Evolutionary conservation across 2,113 vertebrate genomes (phyloP).

Genomic region (Xenus cinereus): DNA sequence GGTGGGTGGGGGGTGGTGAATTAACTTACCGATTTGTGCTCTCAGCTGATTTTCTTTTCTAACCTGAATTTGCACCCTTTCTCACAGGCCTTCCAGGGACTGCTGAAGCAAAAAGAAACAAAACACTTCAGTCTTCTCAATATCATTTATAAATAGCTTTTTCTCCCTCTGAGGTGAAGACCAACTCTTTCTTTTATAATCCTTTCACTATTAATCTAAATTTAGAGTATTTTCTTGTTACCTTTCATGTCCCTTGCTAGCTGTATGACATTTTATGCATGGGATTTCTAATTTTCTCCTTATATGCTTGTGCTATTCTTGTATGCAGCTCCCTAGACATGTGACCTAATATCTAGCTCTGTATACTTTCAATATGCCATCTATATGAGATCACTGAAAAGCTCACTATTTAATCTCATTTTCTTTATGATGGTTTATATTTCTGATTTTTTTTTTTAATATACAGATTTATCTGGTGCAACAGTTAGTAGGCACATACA

Average conservation of each 20-base stretch:
- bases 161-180: not conserved
- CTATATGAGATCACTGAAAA: not conserved
- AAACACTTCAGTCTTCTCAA: not conserved
- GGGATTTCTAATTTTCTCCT: slow-evolving; percentile 21
- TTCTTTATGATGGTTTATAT: not conserved
- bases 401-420: not conserved
- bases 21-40: not conserved
- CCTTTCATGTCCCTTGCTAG: not conserved
- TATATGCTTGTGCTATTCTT: not conserved
- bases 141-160: not conserved
- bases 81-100: not conserved
- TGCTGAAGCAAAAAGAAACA: not conserved
- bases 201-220: slow-evolving; percentile 6
- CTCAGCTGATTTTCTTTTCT: not conserved
- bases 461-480: not conserved
- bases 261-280: slow-evolving; percentile 26
- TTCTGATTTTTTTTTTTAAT: not conserved
- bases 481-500: not conserved
- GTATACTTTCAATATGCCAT: not conserved
- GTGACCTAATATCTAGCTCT: not conserved
- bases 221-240: slow-evolving; percentile 23
- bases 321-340: not conserved
- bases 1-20: not conserved
- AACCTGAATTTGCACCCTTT: not conserved
- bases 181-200: not conserved